Percentiles rank a stretch among this genome's conserved stretches.
phyloP scores from a whole-genome alignment of 2,888 invertebrate species.

The Elmis aenea region DNA sequence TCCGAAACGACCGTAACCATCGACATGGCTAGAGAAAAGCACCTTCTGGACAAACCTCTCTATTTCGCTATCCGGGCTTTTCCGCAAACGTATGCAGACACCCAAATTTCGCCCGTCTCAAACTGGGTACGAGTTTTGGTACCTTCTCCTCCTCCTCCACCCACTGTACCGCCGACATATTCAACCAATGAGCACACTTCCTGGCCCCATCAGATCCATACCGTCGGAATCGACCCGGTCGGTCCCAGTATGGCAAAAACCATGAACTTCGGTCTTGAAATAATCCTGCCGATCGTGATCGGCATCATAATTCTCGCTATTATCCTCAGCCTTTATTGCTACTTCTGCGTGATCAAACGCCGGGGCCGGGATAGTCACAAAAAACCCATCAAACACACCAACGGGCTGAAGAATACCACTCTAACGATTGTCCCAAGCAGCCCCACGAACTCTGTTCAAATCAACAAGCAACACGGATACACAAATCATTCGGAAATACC shows the following conservation, averaged over 20 bases:
- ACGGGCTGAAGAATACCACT: slow-evolving; percentile 38
- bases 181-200: slow-evolving; percentile 39
- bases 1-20: slow-evolving; percentile 50
- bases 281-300: slow-evolving; percentile 49
- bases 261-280: slow-evolving; percentile 45
- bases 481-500: slow-evolving; percentile 36
- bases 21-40: slow-evolving; percentile 47
- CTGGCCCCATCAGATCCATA: slow-evolving; percentile 41
- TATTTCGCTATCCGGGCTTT: slow-evolving; percentile 53
- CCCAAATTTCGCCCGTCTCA: slow-evolving; percentile 48
- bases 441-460: slow-evolving; percentile 35
- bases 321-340: slow-evolving; percentile 47
- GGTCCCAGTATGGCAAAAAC: slow-evolving; percentile 44
- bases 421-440: slow-evolving; percentile 48
- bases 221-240: slow-evolving; percentile 36
- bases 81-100: slow-evolving; percentile 40
- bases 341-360: slow-evolving; percentile 48
- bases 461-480: slow-evolving; percentile 29
- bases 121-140: slow-evolving; percentile 53
- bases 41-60: slow-evolving; percentile 48
- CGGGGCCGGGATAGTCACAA: slow-evolving; percentile 33
- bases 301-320: slow-evolving; percentile 47
- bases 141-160: slow-evolving; percentile 50
- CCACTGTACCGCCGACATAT: slow-evolving; percentile 46
- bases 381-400: slow-evolving; percentile 32